phyloP scores from a whole-genome alignment of 2,113 vertebrate species.

The Paramormyrops kingsleyae region DNA sequence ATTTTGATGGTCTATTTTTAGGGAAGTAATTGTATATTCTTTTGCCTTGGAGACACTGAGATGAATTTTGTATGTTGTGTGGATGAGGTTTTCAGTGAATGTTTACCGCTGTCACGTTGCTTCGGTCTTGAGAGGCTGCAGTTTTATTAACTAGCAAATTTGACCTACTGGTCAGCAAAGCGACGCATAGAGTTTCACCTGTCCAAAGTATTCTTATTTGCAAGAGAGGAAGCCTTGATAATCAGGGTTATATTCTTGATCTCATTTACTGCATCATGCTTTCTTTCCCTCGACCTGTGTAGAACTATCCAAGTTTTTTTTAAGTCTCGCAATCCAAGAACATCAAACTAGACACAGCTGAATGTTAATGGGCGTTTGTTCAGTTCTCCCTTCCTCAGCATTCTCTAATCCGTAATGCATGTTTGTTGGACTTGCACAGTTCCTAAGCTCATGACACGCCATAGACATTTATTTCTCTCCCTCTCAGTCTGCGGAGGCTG shows the following conservation, averaged over 20 bases:
- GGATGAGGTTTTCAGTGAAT: background rate
- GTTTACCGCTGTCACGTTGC: background rate
- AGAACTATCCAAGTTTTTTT: background rate
- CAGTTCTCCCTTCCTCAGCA: background rate
- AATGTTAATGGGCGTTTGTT: background rate
- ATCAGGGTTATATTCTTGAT: background rate
- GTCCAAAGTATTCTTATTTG: background rate
- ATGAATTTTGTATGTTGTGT: background rate
- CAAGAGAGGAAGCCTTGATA: background rate
- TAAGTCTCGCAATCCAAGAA: background rate
- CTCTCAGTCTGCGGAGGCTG: conserved; percentile 70
- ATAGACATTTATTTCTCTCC: background rate
- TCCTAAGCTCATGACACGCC: background rate
- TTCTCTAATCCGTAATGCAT: background rate
- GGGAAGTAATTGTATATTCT: background rate
- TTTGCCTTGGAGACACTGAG: background rate
- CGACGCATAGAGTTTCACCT: background rate
- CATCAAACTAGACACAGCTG: background rate
- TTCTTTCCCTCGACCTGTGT: background rate
- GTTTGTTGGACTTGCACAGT: background rate
- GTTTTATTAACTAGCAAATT: background rate
- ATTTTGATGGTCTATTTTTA: background rate
- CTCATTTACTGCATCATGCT: background rate
- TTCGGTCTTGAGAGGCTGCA: background rate
- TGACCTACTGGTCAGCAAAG: background rate